Base-by-base conservation (phyloP, 1,140 invertebrate genomes). In the Sesamia nonagrioides region DNA sequence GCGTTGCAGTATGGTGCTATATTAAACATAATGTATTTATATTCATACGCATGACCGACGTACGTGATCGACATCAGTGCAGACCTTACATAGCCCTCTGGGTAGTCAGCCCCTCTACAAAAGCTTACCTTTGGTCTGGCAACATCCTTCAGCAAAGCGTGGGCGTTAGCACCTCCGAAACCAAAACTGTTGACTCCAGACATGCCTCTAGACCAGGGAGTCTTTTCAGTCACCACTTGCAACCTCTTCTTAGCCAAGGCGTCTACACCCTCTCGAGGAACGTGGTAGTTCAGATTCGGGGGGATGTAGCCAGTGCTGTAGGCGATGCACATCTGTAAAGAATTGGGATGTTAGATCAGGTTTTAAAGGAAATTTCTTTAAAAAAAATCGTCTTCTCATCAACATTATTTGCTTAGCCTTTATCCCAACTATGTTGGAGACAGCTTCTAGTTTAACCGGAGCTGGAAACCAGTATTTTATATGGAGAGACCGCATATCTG, bases 181-280 rank as follows among this genome's bases (percentile, higher is more conserved):
- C 98, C 98, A 93, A 98, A 98, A 40, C 97, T 98, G 93, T 98
- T 98, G n/a, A 98, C 94, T n/a, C 95, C 95, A 89, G 97, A 91
- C 82, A 95, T 95, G 15, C 95, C 96, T 45, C 96, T 96, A 60
- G 96, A 90, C 94, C 97, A 96, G 0, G 95, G 95, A 0, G 95
- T 97, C 54, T 96, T 95, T 56, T 97, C 96, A 0, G 96, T 96
- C 1, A 98, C 96, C 2, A 97, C 96, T 86, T 96, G 95, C 11
- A 99, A 93, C 37, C 96, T 92, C 0, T 97, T 97, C 80, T 97
- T 96, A 5, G 94, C 86, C 0, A 99, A 92, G 0, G 97, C 96
- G n/a, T 96, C 92, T 56, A 98, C 97, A 37, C 97, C 96, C 37
- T 96, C 95, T 85, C 98, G 97, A 8, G 98, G 96, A 3, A 91